Conservation (phyloP, 2,797 vertebrate genomes). For the Oryzias sinensis region DNA sequence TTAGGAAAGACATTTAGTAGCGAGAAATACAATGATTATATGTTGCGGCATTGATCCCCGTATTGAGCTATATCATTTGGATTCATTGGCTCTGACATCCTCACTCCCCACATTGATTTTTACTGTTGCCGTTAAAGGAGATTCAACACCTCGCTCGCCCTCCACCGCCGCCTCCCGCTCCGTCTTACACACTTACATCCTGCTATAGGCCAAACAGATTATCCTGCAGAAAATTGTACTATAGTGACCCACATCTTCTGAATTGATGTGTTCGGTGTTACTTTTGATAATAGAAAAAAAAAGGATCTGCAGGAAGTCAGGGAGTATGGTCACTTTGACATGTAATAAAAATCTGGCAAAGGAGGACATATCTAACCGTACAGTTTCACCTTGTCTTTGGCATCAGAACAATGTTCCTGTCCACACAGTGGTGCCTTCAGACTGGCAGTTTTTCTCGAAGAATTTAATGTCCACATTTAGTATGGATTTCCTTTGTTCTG, state of each 20-base stretch:
- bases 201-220: constrained; percentile 42
- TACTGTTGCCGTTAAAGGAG: constrained; percentile 47
- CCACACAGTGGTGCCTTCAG: constrained; percentile 19
- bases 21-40: constrained; percentile 63
- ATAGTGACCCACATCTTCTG: constrained; percentile 51
- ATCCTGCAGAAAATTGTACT: constrained; percentile 49
- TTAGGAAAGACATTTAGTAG: constrained; percentile 52
- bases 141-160: constrained; percentile 33
- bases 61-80: constrained; percentile 56
- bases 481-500: constrained; percentile 50
- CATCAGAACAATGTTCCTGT: constrained; percentile 24
- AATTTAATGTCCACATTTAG: constrained; percentile 41
- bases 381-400: background rate
- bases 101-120: constrained; percentile 67
- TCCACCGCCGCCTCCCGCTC: constrained; percentile 5
- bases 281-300: constrained; percentile 14
- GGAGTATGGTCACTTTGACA: constrained; percentile 21
- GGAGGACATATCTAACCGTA: constrained; percentile 5
- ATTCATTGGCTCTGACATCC: constrained; percentile 59
- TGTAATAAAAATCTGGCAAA: constrained; percentile 27
- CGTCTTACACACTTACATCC: constrained; percentile 7
- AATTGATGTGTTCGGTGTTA: constrained; percentile 26
- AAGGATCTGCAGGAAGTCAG: background rate
- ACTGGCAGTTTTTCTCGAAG: constrained; percentile 32
- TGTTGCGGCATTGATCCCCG: constrained; percentile 59